These are phyloP conservation scores for Leptocoma aspasia DNA, from an alignment of 2,113 vertebrate genomes.

Conservation along the genomic window DNA sequence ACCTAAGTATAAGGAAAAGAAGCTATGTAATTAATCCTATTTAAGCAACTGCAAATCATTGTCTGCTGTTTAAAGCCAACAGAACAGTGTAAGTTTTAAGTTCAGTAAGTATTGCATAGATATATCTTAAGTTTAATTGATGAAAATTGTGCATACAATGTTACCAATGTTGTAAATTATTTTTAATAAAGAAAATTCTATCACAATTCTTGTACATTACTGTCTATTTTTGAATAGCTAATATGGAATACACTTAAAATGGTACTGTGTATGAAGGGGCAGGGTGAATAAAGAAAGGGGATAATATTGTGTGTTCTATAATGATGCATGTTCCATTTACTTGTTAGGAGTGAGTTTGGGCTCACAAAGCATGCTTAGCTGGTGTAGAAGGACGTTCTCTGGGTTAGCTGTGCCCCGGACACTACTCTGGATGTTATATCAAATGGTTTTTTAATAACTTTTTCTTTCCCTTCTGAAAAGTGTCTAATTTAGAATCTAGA, in stretches of 20 bases:
- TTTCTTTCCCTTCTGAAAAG: neutral
- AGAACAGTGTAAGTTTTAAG: conserved; percentile 66
- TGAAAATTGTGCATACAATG: conserved; percentile 74
- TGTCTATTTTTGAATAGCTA: neutral
- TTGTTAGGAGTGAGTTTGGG: neutral
- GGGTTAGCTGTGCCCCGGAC: neutral
- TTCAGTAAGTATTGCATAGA: conserved; percentile 73
- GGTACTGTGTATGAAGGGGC: too few species aligned
- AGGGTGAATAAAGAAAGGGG: neutral
- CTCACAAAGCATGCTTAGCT: neutral
- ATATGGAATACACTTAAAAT: neutral
- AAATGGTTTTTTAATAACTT: neutral
- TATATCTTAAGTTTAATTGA: conserved; percentile 54
- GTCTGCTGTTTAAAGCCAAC: conserved; percentile 72
- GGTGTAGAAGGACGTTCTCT: neutral
- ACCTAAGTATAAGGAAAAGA: conserved; percentile 3
- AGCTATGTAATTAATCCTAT: conserved; percentile 45
- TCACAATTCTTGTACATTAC: neutral
- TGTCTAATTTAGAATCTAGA: neutral
- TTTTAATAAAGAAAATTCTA: conserved; percentile 83
- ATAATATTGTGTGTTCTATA: neutral
- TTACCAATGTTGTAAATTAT: conserved; percentile 79
- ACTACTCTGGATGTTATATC: neutral
- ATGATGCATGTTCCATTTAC: neutral
- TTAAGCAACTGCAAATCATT: conserved; percentile 59